Conservation (phyloP, 2,113 vertebrate genomes). For the Prunella fulvescens region DNA sequence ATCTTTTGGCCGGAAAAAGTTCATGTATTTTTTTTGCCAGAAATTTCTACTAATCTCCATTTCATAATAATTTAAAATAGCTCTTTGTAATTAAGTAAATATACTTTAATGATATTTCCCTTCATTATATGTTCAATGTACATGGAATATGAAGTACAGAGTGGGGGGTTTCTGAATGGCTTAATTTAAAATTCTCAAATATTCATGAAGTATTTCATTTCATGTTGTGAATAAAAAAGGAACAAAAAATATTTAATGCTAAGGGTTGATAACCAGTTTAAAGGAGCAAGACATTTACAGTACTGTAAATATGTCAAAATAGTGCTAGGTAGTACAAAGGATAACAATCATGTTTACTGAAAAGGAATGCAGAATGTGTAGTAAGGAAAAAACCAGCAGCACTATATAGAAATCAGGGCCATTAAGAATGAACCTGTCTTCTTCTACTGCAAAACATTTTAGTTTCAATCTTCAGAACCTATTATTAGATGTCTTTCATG, state of each 20-base stretch:
- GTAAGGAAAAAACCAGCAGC: neutral
- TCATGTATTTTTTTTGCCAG: neutral
- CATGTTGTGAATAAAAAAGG: neutral
- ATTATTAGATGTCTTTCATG: neutral
- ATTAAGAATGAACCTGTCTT: neutral
- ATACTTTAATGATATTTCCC: neutral
- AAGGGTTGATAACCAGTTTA: neutral
- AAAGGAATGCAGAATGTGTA: neutral
- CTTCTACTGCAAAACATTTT: neutral
- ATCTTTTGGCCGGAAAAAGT: neutral
- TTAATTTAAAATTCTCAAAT: conserved; percentile 29
- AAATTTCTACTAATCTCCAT: neutral
- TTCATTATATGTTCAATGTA: conserved; percentile 18
- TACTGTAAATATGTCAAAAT: neutral
- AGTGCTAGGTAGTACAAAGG: neutral
- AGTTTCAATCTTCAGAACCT: neutral
- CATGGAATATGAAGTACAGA: neutral
- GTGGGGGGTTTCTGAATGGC: neutral
- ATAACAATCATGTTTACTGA: neutral
- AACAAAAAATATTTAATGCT: neutral
- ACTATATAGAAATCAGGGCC: neutral
- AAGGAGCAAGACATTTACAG: neutral
- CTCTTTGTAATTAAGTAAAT: conserved; percentile 20
- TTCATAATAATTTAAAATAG: neutral
- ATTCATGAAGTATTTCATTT: neutral